Conservation (phyloP, 2,888 invertebrate species). For the Tachystola acroxantha region DNA sequence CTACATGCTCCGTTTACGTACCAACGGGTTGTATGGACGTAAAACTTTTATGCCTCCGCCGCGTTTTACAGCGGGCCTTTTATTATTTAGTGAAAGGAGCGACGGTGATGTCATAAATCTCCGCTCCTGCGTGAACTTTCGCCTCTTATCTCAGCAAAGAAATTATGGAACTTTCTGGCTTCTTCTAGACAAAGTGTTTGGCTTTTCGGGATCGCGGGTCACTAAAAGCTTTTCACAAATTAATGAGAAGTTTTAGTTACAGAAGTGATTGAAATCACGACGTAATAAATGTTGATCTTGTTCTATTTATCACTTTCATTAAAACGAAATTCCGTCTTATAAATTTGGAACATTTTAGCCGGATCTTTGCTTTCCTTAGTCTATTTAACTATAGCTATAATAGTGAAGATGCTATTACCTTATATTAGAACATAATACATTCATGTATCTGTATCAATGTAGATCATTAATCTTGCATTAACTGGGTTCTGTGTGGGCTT, state of each 20-base stretch:
- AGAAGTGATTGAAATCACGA: constrained; percentile 30
- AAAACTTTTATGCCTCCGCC: constrained; percentile 73
- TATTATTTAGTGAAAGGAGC: constrained; percentile 78
- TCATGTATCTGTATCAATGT: constrained; percentile 39
- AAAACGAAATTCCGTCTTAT: constrained; percentile 1
- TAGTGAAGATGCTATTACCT: constrained; percentile 2
- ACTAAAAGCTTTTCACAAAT: constrained; percentile 64
- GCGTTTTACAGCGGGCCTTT: constrained; percentile 76
- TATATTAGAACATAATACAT: constrained; percentile 9
- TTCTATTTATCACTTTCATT: constrained; percentile 19
- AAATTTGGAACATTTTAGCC: background rate
- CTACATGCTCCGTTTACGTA: constrained; percentile 41
- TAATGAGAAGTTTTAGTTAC: constrained; percentile 46
- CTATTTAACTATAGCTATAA: background rate
- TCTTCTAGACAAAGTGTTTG: constrained; percentile 75
- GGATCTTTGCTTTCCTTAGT: background rate
- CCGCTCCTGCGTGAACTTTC: constrained; percentile 76
- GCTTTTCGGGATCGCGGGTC: constrained; percentile 66
- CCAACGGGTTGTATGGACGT: constrained; percentile 74
- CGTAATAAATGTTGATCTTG: constrained; percentile 16
- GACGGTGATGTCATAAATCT: constrained; percentile 77
- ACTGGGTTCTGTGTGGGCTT: constrained; percentile 66
- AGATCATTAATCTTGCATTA: constrained; percentile 67
- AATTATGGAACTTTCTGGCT: constrained; percentile 77
- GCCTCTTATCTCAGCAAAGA: constrained; percentile 76